phyloP scores from a whole-genome alignment of 1,140 invertebrate species.

The Asobara japonica region DNA sequence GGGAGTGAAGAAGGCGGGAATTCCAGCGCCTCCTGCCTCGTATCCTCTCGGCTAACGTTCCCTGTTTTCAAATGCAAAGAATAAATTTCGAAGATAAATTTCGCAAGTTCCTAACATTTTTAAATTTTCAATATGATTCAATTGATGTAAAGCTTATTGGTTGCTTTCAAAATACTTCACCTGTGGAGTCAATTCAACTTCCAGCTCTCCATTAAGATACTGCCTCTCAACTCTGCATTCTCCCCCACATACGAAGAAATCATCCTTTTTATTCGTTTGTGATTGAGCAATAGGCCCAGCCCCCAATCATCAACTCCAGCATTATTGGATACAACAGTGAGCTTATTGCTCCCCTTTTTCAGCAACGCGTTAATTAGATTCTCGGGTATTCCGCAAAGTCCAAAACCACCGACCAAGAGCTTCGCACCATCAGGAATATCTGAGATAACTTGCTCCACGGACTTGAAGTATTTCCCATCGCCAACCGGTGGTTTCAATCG shows the following conservation, averaged over 20 bases:
- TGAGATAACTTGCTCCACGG: conserved; percentile 80
- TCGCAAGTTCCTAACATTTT: no score
- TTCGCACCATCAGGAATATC: conserved; percentile 90
- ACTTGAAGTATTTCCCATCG: conserved; percentile 74
- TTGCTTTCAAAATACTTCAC: no score
- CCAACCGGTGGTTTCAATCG: conserved; percentile 45
- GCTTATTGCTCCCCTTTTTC: conserved; percentile 76
- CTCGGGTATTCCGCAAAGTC: conserved; percentile 98
- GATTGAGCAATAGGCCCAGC: conserved; percentile 86
- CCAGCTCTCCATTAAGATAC: conserved; percentile 90
- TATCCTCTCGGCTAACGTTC: conserved; percentile 94
- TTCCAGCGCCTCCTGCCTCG: conserved; percentile 95
- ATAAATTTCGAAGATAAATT: no score
- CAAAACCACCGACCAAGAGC: conserved; percentile 96
- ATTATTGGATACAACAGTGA: conserved; percentile 98
- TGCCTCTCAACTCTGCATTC: conserved; percentile 96
- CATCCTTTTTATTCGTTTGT: conserved; percentile 89
- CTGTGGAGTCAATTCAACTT: conserved; percentile 95
- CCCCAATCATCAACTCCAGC: conserved; percentile 96
- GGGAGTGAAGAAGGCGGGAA: conserved; percentile 98
- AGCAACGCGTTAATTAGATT: conserved; percentile 91
- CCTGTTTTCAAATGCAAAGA: no score
- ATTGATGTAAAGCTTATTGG: no score
- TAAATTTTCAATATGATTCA: no score
- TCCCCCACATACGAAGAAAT: conserved; percentile 99